A percentile compares a stretch with the other conserved stretches of the same genome.
These are phyloP conservation scores for Stratiolaelaps scimitus DNA, from an alignment of 1,140 invertebrate species.

Conservation along the genomic window DNA sequence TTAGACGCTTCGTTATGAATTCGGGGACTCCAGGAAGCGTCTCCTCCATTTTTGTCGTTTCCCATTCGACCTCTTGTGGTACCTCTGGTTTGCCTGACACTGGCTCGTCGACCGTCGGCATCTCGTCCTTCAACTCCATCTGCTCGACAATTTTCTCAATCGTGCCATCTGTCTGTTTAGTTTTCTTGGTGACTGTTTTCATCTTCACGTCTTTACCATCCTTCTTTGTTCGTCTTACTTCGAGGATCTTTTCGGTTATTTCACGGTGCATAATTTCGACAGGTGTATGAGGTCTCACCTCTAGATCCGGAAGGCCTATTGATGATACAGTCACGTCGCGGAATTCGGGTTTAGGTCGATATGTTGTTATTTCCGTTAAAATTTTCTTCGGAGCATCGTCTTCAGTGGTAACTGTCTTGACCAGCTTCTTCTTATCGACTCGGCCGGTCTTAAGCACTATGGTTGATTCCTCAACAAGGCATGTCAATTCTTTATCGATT, in stretches of 20 bases:
- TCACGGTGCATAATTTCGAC: background rate
- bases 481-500: background rate
- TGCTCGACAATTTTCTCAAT: background rate
- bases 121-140: background rate
- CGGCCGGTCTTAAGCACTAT: background rate
- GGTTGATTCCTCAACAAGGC: background rate
- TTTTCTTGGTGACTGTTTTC: constrained; percentile 23
- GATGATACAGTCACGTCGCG: background rate
- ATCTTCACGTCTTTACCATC: background rate
- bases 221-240: background rate
- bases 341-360: background rate
- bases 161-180: background rate
- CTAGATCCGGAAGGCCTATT: constrained; percentile 15
- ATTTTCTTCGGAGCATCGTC: background rate
- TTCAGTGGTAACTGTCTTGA: constrained; percentile 8
- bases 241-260: constrained; percentile 9
- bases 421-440: background rate
- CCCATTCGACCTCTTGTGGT: background rate
- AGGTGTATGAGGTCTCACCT: constrained; percentile 3
- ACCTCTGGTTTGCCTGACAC: background rate
- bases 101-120: background rate
- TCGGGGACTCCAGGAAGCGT: background rate
- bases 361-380: background rate
- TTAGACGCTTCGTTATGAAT: constrained; percentile 9
- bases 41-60: background rate